phyloP scores from a whole-genome alignment of 1,140 invertebrate species.

The Monomorium pharaonis region DNA sequence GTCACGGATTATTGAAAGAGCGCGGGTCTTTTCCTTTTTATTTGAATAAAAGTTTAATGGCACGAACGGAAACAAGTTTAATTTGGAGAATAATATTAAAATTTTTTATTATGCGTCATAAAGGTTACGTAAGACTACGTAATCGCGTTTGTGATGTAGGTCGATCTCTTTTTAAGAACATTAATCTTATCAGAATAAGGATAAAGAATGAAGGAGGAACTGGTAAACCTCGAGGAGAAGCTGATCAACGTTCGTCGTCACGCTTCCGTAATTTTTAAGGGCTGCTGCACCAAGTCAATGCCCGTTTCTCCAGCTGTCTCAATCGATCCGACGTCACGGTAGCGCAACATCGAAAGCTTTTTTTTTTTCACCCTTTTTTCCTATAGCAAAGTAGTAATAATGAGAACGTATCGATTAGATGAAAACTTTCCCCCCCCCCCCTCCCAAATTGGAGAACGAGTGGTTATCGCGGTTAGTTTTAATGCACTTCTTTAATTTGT shows the following conservation, averaged over 20 bases:
- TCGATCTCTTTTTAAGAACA: background rate
- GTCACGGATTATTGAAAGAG: too few species aligned
- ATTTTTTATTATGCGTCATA: background rate
- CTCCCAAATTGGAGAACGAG: too few species aligned
- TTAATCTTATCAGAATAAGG: background rate
- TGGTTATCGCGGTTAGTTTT: background rate
- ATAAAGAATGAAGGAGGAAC: background rate
- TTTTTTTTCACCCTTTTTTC: background rate
- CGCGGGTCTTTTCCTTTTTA: background rate
- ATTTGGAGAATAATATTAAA: background rate
- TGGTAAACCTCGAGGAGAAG: conserved; percentile 1
- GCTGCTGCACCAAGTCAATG: conserved; percentile 80
- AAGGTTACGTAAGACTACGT: background rate
- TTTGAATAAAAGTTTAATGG: background rate
- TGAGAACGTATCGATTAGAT: background rate
- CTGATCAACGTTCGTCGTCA: conserved; percentile 67
- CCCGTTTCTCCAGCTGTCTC: conserved; percentile 64
- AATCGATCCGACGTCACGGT: conserved; percentile 25
- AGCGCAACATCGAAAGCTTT: conserved; percentile 55
- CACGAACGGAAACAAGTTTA: background rate
- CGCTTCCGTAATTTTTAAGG: conserved; percentile 81
- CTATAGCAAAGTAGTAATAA: background rate
- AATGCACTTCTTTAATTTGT: background rate
- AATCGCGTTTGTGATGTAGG: background rate
- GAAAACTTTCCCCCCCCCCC: too few species aligned